Evolutionary conservation across 2,113 vertebrate genomes (phyloP).

Genomic region (Cyanistes caeruleus): DNA sequence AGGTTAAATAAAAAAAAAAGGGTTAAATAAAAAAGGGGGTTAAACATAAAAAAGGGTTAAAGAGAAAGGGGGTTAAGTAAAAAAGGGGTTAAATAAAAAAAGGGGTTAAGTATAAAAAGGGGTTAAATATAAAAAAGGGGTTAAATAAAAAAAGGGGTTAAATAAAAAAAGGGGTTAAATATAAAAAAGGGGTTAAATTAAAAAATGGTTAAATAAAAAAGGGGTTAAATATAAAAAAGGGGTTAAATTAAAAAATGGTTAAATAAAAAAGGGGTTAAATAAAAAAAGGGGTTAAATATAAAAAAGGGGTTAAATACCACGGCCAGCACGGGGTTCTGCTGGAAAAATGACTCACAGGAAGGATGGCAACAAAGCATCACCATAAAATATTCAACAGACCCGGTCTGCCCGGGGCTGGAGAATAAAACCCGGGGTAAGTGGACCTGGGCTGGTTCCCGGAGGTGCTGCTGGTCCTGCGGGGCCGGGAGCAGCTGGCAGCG

Average conservation of each 20-base stretch:
- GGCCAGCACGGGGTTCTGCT: neutral
- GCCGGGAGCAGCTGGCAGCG: neutral
- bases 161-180: neutral
- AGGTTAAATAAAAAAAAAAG: neutral
- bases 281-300: neutral
- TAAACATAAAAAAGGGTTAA: no score
- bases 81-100: no score
- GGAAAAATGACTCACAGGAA: conserved; percentile 61
- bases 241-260: no score
- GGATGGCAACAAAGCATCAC: conserved; percentile 14
- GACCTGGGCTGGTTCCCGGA: neutral
- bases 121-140: neutral
- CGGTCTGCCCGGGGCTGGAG: neutral
- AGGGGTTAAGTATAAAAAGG: no score
- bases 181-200: neutral
- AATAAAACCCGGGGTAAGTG: conserved; percentile 16
- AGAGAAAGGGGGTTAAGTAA: no score
- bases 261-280: no score
- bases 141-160: neutral
- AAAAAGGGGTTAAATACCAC: neutral
- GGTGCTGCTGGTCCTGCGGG: conserved; percentile 33
- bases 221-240: neutral
- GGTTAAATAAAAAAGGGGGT: no score
- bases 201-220: no score
- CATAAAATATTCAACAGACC: conserved; percentile 67